Evolutionary conservation across 2,113 vertebrate species (phyloP), one percentile per base, ranked within the genome.

Genomic region (Aptenodytes patagonicus): DNA sequence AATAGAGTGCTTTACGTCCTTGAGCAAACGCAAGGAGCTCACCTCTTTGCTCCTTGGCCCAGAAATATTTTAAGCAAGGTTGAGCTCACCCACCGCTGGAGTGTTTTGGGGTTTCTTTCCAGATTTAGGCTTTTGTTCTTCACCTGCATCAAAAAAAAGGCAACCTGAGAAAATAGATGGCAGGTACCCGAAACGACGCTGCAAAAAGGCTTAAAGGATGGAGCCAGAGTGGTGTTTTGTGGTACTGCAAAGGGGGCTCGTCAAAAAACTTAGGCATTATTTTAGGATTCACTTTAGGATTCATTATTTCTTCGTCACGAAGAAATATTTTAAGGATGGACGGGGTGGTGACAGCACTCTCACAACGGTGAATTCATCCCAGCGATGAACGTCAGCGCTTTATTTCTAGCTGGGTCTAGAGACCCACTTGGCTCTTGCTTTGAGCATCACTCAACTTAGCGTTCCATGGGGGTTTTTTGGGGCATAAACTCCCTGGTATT

Each of bases 21-120:
- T 83, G 68, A 8, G 3, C 72, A 94, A 97, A 95, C 97, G 93
- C 95, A 96, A 96, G 80, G 91, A 97, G 97, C 93, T 97, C 96
- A 89, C 68, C 87, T 96, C 94, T 96, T 92, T 36, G 86, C 75
- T 97, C 95, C 84, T 93, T 81, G 70, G 72, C 91, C 76, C 93
- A 83, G 95, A 60, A 94, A 88, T 95, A 90, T 94, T 95, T 97
- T 96, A 97, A 97, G 95, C 70, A 75, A 75, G 88, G 83, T 92
- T 73, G 92, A 92, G 80, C 71, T 96, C 93, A 96, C 77, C 65
- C 83, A 52, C 57, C 28, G 75, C 84, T 77, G 87, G 81, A 89
- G 91, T 22, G 11, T 91, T 96, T 95, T 6, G 72, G 62, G 62
- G 32, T 36, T 86, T 47, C 60, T 58, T 29, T 72, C 47, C 26